Conservation (phyloP, 2,113 vertebrate species). For the Neogobius melanostomus region DNA sequence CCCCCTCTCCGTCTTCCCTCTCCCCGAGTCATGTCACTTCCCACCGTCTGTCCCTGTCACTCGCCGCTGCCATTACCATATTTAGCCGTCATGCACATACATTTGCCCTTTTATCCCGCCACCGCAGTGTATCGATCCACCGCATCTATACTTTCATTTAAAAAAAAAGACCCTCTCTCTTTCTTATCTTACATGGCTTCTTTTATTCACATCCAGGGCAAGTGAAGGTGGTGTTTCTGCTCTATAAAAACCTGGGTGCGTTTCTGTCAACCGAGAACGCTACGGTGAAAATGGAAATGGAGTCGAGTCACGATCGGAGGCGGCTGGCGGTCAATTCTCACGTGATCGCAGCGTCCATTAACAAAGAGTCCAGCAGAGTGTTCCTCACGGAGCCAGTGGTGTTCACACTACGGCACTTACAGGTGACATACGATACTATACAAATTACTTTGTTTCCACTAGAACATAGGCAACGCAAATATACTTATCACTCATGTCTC, state of each 20-base stretch:
- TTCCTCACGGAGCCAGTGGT: constrained; percentile 91
- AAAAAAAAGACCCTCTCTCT: constrained; percentile 8
- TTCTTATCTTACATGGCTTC: constrained; percentile 3
- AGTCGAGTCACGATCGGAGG: constrained; percentile 62
- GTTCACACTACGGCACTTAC: constrained; percentile 87
- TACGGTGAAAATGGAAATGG: constrained; percentile 85
- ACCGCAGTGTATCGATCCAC: constrained; percentile 16
- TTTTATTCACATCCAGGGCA: constrained; percentile 76
- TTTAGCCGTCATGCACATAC: constrained; percentile 40
- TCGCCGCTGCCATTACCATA: constrained; percentile 52
- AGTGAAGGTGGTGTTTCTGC: constrained; percentile 91
- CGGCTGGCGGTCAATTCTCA: constrained; percentile 88
- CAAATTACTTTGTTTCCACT: background rate
- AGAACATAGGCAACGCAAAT: too few species aligned
- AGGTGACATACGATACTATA: constrained; percentile 68
- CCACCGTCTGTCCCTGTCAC: constrained; percentile 56
- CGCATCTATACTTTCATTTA: constrained; percentile 23
- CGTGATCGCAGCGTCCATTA: constrained; percentile 90
- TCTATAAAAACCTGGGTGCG: constrained; percentile 91
- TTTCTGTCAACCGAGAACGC: constrained; percentile 93
- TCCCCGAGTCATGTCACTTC: constrained; percentile 59
- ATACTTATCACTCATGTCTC: background rate
- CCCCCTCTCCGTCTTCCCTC: constrained; percentile 62
- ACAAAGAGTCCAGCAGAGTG: constrained; percentile 91
- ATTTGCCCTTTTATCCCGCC: constrained; percentile 36